These are phyloP conservation scores for Ailurus styani DNA, from an alignment of 2,113 vertebrate species.

Conservation along the genomic window DNA sequence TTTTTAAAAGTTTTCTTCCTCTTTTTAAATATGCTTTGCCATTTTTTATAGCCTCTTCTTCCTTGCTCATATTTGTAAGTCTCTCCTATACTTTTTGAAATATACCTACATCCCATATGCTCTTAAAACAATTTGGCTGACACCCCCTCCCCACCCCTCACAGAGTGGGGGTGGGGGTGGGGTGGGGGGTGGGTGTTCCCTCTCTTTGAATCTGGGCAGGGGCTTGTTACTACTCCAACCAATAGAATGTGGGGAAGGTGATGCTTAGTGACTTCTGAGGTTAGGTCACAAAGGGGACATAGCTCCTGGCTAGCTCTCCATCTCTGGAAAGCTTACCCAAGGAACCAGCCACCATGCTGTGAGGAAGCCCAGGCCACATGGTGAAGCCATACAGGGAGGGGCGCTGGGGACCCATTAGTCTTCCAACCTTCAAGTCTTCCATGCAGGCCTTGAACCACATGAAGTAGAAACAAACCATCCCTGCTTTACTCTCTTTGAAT, in stretches of 20 bases:
- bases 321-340: not conserved
- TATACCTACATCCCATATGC: not conserved
- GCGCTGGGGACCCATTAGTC: not conserved
- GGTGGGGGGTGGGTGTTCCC: not conserved
- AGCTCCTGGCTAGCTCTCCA: not conserved
- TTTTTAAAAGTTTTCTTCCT: not conserved
- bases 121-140: not conserved
- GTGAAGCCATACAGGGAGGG: not conserved
- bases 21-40: not conserved
- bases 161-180: no score
- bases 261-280: not conserved
- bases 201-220: not conserved
- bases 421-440: not conserved
- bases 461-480: not conserved
- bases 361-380: not conserved
- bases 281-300: not conserved
- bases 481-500: not conserved
- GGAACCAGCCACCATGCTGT: not conserved
- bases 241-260: not conserved
- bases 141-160: not conserved
- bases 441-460: not conserved
- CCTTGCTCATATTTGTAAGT: not conserved
- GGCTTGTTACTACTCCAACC: not conserved
- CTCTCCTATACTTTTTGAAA: not conserved
- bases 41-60: not conserved